phyloP scores from a whole-genome alignment of 2,113 vertebrate species.

The Buteo buteo region DNA sequence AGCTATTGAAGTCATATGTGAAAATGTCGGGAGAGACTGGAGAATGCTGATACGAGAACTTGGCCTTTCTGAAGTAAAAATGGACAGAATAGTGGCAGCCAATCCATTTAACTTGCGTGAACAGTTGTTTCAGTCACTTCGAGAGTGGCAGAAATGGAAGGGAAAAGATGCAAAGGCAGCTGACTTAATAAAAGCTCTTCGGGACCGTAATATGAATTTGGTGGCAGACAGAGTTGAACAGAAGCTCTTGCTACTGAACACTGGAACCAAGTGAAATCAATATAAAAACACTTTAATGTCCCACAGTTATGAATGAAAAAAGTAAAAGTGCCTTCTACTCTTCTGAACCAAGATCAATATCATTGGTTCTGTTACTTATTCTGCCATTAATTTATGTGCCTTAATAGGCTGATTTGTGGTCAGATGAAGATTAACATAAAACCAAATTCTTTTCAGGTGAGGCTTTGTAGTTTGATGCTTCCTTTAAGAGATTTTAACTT shows the following conservation, averaged over 20 bases:
- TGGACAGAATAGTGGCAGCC: constrained; percentile 69
- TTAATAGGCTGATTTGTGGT: neutral
- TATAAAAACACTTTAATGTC: neutral
- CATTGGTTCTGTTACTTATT: neutral
- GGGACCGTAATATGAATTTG: constrained; percentile 72
- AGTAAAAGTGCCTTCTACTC: neutral
- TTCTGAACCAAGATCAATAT: neutral
- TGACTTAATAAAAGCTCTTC: constrained; percentile 72
- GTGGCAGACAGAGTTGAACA: constrained; percentile 78
- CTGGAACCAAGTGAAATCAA: neutral
- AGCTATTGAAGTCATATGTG: constrained; percentile 68
- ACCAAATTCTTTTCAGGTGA: neutral
- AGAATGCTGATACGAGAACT: constrained; percentile 76
- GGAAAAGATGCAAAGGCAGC: constrained; percentile 53
- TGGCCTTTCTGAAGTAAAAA: constrained; percentile 57
- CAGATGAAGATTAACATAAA: neutral
- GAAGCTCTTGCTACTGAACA: neutral
- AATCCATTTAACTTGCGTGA: constrained; percentile 67
- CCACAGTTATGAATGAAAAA: neutral
- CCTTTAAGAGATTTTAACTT: neutral
- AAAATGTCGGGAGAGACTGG: constrained; percentile 77
- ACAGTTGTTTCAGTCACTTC: constrained; percentile 70
- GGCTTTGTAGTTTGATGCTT: neutral
- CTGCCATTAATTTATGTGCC: neutral
- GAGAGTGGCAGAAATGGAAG: constrained; percentile 73